Conservation (phyloP, 2,113 vertebrate genomes). For the Peucedramus taeniatus region DNA sequence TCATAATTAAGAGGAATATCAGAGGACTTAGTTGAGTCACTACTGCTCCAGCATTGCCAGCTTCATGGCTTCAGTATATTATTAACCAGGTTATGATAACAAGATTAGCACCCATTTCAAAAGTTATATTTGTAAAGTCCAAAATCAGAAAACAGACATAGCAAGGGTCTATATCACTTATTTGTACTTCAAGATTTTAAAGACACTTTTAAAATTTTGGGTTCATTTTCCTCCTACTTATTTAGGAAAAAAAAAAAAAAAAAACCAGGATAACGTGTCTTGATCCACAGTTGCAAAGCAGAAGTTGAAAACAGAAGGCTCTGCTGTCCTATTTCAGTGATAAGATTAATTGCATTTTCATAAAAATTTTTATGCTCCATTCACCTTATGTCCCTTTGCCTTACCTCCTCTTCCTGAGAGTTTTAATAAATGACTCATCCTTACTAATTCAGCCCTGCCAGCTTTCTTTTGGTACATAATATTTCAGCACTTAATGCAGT, state of each 20-base stretch:
- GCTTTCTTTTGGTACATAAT: conserved; percentile 2
- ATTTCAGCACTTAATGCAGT: conserved; percentile 20
- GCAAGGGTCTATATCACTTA: neutral
- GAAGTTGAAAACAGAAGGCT: conserved; percentile 11
- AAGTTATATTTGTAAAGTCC: neutral
- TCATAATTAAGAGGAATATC: neutral
- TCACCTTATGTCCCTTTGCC: conserved; percentile 20
- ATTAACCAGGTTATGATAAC: neutral
- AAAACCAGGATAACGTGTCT: neutral
- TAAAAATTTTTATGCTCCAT: conserved; percentile 40
- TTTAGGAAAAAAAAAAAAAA: neutral
- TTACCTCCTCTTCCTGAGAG: neutral
- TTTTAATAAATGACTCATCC: conserved; percentile 35
- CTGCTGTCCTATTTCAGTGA: neutral
- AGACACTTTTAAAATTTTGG: neutral
- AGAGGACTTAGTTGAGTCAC: neutral
- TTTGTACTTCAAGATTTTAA: neutral
- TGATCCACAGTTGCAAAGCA: neutral
- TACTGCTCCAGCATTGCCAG: neutral
- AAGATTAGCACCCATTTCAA: neutral
- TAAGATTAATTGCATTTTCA: conserved; percentile 50
- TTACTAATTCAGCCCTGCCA: conserved; percentile 6
- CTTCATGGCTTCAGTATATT: neutral
- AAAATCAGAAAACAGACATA: neutral
- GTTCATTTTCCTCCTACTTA: neutral